Base-by-base conservation (phyloP, 2,113 vertebrate species). In the Psephotus haematonotus region DNA sequence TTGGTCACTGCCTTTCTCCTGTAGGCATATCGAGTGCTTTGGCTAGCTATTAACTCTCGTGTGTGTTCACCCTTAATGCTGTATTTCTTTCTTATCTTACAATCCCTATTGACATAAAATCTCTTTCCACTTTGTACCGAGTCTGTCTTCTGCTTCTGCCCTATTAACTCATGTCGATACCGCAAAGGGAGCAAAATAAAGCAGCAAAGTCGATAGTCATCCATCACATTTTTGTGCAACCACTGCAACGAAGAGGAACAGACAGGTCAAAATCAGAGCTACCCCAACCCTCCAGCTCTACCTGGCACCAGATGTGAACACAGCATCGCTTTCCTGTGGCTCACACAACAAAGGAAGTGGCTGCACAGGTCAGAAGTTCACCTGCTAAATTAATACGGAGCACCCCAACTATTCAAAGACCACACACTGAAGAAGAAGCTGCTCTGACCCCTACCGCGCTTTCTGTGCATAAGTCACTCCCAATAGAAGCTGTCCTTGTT, bases 91-190 rank as follows among this genome's bases (percentile, higher is more conserved):
- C 95, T 97, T 95, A 92, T 94, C 96, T 96, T 87, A 80, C 92
- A 89, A 93, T 88, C 78, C 88, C 78, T 92, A 94, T 92, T 94
- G 95, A 95, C 96, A 92, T 39, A 94, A 97, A 95, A 96, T 95
- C 92, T 95, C 87, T 90, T 76, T 93, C 80, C 29, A 91, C 94
- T 92, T 94, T 96, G 93, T 95, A 93, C 69, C 4, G 1, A 91
- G 70, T 29, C 88, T 49, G 85, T 94, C 92, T 95, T 93, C 91
- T 85, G 92, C 92, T 95, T 95, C 96, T 96, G 88, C 96, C 95
- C 93, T 95, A 96, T 97, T 97, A 97, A 94, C 93, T 96, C 80
- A 3, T 68, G 82, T 96, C 95, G 87, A 95, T 96, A 95, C 4
- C 89, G 85, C 85, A 85, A 89, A 96, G 90, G 87, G 80, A 97